Conservation (phyloP, 2,888 invertebrate genomes). For the Lepidochrysops patricia region DNA sequence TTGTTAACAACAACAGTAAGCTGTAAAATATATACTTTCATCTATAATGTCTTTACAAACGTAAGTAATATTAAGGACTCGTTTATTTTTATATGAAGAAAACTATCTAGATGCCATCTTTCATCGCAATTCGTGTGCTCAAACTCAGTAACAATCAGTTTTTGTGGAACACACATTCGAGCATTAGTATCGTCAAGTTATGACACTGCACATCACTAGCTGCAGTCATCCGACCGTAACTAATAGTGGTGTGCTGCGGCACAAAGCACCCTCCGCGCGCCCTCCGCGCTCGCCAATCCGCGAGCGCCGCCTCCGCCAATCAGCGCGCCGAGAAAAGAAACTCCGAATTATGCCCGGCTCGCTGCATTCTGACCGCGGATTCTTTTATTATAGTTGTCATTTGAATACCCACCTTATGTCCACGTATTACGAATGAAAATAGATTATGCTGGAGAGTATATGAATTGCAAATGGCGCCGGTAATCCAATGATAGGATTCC, state of each 20-base stretch:
- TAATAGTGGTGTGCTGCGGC: slow-evolving; percentile 66
- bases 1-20: too few species aligned
- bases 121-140: too few species aligned
- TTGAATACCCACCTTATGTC: slow-evolving; percentile 35
- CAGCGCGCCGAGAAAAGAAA: slow-evolving; percentile 51
- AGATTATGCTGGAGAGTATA: slow-evolving; percentile 43
- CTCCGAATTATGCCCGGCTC: slow-evolving; percentile 59
- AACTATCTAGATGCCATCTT: too few species aligned
- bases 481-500: slow-evolving; percentile 42
- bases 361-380: slow-evolving; percentile 55
- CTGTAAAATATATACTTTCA: too few species aligned
- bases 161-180: background rate
- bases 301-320: slow-evolving; percentile 50
- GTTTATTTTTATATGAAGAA: too few species aligned
- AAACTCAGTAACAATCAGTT: too few species aligned
- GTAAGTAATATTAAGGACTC: too few species aligned
- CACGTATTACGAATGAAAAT: slow-evolving; percentile 25
- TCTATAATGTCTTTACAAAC: too few species aligned
- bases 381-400: slow-evolving; percentile 27
- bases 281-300: slow-evolving; percentile 51
- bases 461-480: slow-evolving; percentile 67
- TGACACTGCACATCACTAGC: slow-evolving; percentile 14
- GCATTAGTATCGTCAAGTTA: background rate
- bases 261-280: slow-evolving; percentile 52
- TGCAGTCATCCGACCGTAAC: slow-evolving; percentile 57